Evolutionary conservation across 1,140 invertebrate species (phyloP).

Genomic region (Homalodisca vitripennis): DNA sequence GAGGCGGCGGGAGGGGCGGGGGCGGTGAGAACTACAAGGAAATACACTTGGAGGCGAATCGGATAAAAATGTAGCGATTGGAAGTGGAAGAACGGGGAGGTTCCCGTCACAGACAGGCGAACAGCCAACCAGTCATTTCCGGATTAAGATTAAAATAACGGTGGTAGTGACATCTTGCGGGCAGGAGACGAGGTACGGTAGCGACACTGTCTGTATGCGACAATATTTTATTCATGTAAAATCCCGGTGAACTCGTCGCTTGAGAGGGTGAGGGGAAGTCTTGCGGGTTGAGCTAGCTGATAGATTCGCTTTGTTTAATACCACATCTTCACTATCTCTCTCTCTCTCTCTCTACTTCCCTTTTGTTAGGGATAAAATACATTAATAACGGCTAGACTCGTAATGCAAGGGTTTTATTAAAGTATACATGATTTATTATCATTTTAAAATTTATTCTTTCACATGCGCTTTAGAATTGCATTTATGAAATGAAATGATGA

Average conservation of each 20-base stretch:
- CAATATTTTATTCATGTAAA: slow-evolving; percentile 27
- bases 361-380: too few relatives aligned
- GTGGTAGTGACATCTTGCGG: slow-evolving; percentile 9
- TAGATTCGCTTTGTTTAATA: slow-evolving; percentile 8
- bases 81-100: neutral
- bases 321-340: too few relatives aligned
- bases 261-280: neutral
- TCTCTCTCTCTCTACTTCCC: too few relatives aligned
- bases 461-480: too few relatives aligned
- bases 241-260: neutral
- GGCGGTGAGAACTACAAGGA: slow-evolving; percentile 8
- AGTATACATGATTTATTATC: too few relatives aligned
- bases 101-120: slow-evolving; percentile 12
- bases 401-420: too few relatives aligned
- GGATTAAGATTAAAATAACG: slow-evolving; percentile 25
- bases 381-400: too few relatives aligned
- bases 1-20: neutral
- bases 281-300: neutral
- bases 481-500: too few relatives aligned
- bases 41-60: slow-evolving; percentile 22
- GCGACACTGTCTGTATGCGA: slow-evolving; percentile 2
- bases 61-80: slow-evolving; percentile 14
- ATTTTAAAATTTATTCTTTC: too few relatives aligned
- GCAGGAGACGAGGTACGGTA: too few relatives aligned
- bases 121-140: slow-evolving; percentile 16